These are phyloP conservation scores for Drosophila pallidifrons DNA, from an alignment of 1,140 invertebrate species.

Conservation along the genomic window DNA sequence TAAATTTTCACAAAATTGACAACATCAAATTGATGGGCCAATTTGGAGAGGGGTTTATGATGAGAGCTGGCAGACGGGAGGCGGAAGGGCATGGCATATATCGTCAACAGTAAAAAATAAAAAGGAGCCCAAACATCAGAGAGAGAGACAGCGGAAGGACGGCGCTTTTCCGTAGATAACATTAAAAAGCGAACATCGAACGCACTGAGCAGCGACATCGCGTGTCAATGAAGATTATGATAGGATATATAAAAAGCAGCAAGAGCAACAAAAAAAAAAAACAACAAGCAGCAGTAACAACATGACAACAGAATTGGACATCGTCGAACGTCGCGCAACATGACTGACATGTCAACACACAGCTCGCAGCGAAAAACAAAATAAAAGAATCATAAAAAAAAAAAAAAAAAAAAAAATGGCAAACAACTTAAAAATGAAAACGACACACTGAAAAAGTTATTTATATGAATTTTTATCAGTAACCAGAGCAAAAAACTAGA, in stretches of 20 bases:
- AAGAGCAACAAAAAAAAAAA: slow-evolving; percentile 52
- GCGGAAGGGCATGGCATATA: not conserved
- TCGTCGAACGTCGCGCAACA: slow-evolving; percentile 56
- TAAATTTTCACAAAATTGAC: slow-evolving; percentile 82
- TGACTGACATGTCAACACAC: slow-evolving; percentile 71
- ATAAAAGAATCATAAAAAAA: slow-evolving; percentile 7
- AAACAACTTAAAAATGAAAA: slow-evolving; percentile 27
- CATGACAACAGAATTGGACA: slow-evolving; percentile 63
- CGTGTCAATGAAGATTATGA: slow-evolving; percentile 81
- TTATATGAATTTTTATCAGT: slow-evolving; percentile 65
- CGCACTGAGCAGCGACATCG: slow-evolving; percentile 51
- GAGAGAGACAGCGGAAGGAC: not conserved
- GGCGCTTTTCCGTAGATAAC: slow-evolving; percentile 56
- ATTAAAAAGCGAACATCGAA: slow-evolving; percentile 51
- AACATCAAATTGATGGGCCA: slow-evolving; percentile 78
- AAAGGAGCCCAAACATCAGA: slow-evolving; percentile 30
- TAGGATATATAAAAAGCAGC: slow-evolving; percentile 61
- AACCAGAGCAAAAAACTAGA: slow-evolving; percentile 18
- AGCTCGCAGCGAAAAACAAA: slow-evolving; percentile 9
- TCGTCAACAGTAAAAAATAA: slow-evolving; percentile 38
- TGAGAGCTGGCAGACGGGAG: not conserved
- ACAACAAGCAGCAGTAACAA: slow-evolving; percentile 33
- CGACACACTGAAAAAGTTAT: slow-evolving; percentile 28
- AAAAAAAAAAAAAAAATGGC: slow-evolving; percentile 16
- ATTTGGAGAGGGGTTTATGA: not conserved